Evolutionary conservation across 2,888 invertebrate genomes (phyloP).

Genomic region (Drosophila tanythrix): DNA sequence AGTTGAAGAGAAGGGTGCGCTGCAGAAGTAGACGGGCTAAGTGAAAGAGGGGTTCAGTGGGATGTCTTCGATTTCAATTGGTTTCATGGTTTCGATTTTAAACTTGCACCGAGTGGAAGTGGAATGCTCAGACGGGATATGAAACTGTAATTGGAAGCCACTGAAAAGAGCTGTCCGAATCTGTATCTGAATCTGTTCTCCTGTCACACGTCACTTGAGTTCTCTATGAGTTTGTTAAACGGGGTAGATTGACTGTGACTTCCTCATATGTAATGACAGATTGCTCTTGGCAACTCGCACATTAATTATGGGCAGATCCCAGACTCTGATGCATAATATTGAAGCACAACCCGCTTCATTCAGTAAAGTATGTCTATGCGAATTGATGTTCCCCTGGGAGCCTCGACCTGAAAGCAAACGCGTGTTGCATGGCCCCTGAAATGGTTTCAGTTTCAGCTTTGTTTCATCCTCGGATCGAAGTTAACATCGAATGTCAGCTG

Average conservation of each 20-base stretch:
- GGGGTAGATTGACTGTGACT: slow-evolving; percentile 21
- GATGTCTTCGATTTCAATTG: slow-evolving; percentile 60
- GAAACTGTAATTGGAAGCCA: slow-evolving; percentile 67
- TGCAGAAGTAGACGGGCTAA: neutral
- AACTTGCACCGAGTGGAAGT: slow-evolving; percentile 38
- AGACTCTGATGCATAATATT: slow-evolving; percentile 16
- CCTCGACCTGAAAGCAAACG: slow-evolving; percentile 41
- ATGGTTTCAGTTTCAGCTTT: slow-evolving; percentile 29
- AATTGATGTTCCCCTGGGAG: slow-evolving; percentile 40
- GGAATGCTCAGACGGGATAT: slow-evolving; percentile 41
- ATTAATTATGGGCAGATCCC: slow-evolving; percentile 66
- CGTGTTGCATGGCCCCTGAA: slow-evolving; percentile 22
- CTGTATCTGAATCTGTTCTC: slow-evolving; percentile 14
- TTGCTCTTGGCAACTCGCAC: slow-evolving; percentile 58
- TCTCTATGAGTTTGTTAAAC: slow-evolving; percentile 24
- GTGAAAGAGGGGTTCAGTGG: slow-evolving; percentile 7
- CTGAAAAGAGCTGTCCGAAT: slow-evolving; percentile 47
- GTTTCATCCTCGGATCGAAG: slow-evolving; percentile 24
- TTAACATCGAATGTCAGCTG: neutral
- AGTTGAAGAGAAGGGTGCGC: neutral
- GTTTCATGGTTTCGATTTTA: slow-evolving; percentile 45
- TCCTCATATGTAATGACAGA: slow-evolving; percentile 41
- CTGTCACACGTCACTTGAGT: slow-evolving; percentile 23
- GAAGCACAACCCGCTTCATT: slow-evolving; percentile 40
- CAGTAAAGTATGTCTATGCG: slow-evolving; percentile 35